These are phyloP conservation scores for Gracilinanus agilis DNA, from an alignment of 2,113 vertebrate species.

Conservation along the genomic window DNA sequence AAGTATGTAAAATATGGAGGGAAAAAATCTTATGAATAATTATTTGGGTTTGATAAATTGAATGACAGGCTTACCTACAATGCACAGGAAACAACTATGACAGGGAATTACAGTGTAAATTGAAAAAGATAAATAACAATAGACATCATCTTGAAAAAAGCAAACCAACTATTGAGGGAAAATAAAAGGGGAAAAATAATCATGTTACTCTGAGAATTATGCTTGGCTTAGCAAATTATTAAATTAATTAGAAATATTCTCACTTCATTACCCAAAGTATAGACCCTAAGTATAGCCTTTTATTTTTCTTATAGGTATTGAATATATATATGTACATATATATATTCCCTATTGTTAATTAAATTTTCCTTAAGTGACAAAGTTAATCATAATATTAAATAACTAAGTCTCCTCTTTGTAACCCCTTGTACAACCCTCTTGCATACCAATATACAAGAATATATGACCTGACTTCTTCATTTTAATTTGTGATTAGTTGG, in stretches of 20 bases:
- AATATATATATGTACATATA: conserved; percentile 33
- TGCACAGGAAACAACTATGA: not conserved
- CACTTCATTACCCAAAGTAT: not conserved
- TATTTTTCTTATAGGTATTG: conserved; percentile 19
- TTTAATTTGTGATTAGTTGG: not conserved
- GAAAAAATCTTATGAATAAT: not conserved
- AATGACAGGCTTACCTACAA: not conserved
- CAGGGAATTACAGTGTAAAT: not conserved
- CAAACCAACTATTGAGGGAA: not conserved
- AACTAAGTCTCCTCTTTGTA: conserved; percentile 9
- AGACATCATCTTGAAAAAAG: not conserved
- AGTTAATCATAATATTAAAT: conserved; percentile 2
- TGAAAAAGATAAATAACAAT: not conserved
- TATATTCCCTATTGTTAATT: not conserved
- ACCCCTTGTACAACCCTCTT: not conserved
- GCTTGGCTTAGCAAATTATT: not conserved
- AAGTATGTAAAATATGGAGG: not conserved
- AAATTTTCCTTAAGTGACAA: conserved; percentile 18
- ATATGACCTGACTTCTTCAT: not conserved
- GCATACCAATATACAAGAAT: not conserved
- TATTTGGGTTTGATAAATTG: not conserved
- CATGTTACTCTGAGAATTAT: not conserved
- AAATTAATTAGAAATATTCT: not conserved
- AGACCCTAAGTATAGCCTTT: not conserved
- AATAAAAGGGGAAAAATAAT: not conserved